Evolutionary conservation across 2,888 invertebrate species (phyloP).

Genomic region (Koerneria pararmatus): DNA sequence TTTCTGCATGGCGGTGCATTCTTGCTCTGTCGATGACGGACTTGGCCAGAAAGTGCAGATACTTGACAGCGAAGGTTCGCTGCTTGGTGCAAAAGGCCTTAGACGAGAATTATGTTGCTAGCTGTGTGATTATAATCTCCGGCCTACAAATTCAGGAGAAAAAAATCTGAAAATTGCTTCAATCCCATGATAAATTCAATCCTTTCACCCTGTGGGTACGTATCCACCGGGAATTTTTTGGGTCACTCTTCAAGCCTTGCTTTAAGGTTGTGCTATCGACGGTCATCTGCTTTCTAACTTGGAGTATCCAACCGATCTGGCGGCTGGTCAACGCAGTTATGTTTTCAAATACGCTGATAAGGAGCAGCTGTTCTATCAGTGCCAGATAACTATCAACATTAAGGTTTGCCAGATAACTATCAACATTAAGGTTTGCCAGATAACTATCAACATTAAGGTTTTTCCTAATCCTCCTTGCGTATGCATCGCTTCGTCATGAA

Average conservation of each 20-base stretch:
- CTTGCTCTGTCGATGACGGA: constrained; percentile 58
- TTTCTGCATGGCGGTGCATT: constrained; percentile 59
- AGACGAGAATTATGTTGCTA: neutral
- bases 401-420: constrained; percentile 55
- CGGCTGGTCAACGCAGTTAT: constrained; percentile 58
- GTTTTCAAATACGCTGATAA: constrained; percentile 57
- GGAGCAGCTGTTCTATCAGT: constrained; percentile 52
- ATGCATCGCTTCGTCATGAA: too few relatives aligned
- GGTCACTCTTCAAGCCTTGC: neutral
- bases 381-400: constrained; percentile 54
- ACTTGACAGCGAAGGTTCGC: neutral
- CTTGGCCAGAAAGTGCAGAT: constrained; percentile 52
- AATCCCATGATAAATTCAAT: neutral
- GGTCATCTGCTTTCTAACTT: constrained; percentile 58
- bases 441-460: constrained; percentile 50
- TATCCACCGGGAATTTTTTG: neutral
- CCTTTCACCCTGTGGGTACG: neutral
- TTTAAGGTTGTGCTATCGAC: constrained; percentile 58
- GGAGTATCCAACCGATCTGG: constrained; percentile 58
- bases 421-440: constrained; percentile 53
- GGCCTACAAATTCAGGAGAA: neutral
- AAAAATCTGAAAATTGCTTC: neutral
- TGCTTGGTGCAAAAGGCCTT: neutral
- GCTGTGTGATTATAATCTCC: neutral
- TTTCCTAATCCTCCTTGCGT: too few relatives aligned